Evolutionary conservation across 1,140 invertebrate species (phyloP).

Genomic region (Polypedilum pembai): DNA sequence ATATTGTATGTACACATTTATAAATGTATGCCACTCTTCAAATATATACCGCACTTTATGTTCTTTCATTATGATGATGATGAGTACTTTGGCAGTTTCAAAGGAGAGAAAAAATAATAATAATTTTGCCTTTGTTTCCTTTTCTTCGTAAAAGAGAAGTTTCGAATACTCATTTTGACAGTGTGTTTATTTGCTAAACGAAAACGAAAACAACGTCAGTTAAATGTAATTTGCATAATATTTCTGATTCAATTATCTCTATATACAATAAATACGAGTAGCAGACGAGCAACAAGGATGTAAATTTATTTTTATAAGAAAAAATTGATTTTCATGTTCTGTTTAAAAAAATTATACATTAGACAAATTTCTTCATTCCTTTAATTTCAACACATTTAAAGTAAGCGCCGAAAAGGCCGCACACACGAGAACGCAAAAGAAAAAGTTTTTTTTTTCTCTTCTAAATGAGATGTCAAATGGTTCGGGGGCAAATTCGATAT

Average conservation of each 20-base stretch:
- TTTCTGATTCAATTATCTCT: background rate
- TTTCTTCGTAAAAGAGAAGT: background rate
- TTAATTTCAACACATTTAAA: too few species aligned
- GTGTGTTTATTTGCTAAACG: constrained; percentile 3
- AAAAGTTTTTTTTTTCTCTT: background rate
- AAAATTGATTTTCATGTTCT: too few species aligned
- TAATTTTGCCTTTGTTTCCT: background rate
- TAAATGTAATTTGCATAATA: constrained; percentile 19
- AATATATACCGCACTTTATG: constrained; percentile 2
- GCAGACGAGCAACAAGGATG: too few species aligned
- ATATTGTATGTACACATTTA: background rate
- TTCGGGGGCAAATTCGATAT: background rate
- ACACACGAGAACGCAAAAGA: background rate
- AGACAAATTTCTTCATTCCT: too few species aligned
- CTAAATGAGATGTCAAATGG: background rate
- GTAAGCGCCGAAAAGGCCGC: background rate
- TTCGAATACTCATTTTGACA: background rate
- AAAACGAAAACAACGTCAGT: background rate
- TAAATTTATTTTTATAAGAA: too few species aligned
- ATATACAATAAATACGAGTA: too few species aligned
- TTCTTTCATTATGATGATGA: constrained; percentile 13
- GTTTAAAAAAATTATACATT: too few species aligned
- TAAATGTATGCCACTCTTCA: background rate
- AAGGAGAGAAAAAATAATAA: too few species aligned
- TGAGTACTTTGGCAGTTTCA: background rate